A percentile compares a stretch with the other conserved stretches of the same genome.
Evolutionary conservation across 2,113 vertebrate genomes (phyloP).

Genomic region (Emberiza fucata): DNA sequence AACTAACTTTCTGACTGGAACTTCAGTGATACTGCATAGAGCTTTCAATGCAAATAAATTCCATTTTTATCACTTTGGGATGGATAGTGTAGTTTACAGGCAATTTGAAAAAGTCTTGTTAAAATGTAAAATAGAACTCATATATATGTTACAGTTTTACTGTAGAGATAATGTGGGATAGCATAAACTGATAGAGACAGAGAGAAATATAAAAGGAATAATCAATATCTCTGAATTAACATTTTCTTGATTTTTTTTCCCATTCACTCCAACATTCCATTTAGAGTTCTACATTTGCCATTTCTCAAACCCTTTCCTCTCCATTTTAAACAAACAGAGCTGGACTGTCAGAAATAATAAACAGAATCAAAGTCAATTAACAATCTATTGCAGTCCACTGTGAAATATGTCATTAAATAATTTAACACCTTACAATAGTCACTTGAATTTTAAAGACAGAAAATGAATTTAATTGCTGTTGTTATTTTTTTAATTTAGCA

Average conservation of each 20-base stretch:
- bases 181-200: background rate
- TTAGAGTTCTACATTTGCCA: background rate
- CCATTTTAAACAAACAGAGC: background rate
- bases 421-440: background rate
- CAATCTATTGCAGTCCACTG: background rate
- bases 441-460: background rate
- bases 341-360: constrained; percentile 1
- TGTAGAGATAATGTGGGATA: background rate
- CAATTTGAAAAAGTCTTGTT: background rate
- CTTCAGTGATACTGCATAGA: background rate
- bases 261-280: background rate
- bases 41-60: background rate
- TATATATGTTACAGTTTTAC: background rate
- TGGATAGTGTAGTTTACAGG: background rate
- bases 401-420: background rate
- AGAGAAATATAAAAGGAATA: background rate
- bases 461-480: background rate
- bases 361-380: background rate
- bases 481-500: background rate
- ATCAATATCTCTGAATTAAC: background rate
- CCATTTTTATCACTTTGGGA: background rate
- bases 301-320: background rate
- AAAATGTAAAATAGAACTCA: background rate
- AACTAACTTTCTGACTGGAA: background rate
- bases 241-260: background rate